A percentile compares a stretch with the other conserved stretches of the same genome.
Conservation (phyloP, 2,888 invertebrate species). For the Cryptocheilus praepositus region DNA sequence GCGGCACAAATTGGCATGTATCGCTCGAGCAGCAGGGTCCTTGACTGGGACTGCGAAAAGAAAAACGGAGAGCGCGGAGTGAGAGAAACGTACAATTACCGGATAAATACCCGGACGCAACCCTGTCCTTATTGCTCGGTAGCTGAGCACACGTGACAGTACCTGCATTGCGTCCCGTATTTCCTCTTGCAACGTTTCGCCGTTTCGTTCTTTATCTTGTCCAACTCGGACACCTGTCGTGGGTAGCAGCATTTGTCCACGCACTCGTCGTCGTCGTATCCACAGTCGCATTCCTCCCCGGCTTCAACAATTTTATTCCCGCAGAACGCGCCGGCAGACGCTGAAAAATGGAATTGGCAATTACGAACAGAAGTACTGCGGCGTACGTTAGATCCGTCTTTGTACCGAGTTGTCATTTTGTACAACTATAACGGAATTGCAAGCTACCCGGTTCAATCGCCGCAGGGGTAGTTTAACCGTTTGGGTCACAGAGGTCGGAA, state of each 20-base stretch:
- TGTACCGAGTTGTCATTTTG: too few species aligned
- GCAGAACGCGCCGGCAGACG: constrained; percentile 96
- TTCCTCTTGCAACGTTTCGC: constrained; percentile 89
- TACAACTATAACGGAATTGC: too few species aligned
- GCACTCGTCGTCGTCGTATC: constrained; percentile 95
- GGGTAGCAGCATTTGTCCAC: constrained; percentile 96
- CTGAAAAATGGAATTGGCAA: constrained; percentile 71
- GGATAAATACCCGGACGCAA: too few species aligned
- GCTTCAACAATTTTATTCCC: constrained; percentile 99
- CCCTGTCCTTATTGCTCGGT: too few species aligned
- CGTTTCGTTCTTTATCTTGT: constrained; percentile 81
- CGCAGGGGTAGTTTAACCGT: too few species aligned
- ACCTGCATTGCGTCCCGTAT: constrained; percentile 88
- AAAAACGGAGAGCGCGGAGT: constrained; percentile 18
- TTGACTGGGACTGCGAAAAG: constrained; percentile 89
- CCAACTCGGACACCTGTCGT: constrained; percentile 83
- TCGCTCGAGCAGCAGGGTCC: constrained; percentile 95
- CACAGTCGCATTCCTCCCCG: constrained; percentile 98
- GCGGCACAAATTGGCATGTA: constrained; percentile 85
- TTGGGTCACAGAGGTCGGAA: too few species aligned
- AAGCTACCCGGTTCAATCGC: too few species aligned
- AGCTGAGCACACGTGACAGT: constrained; percentile 16
- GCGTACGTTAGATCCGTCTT: too few species aligned
- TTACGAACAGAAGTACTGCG: too few species aligned
- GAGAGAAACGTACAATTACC: too few species aligned